Evolutionary conservation across 2,113 vertebrate species (phyloP), one percentile per base, ranked within the genome.

Genomic region (Colinus virginianus): DNA sequence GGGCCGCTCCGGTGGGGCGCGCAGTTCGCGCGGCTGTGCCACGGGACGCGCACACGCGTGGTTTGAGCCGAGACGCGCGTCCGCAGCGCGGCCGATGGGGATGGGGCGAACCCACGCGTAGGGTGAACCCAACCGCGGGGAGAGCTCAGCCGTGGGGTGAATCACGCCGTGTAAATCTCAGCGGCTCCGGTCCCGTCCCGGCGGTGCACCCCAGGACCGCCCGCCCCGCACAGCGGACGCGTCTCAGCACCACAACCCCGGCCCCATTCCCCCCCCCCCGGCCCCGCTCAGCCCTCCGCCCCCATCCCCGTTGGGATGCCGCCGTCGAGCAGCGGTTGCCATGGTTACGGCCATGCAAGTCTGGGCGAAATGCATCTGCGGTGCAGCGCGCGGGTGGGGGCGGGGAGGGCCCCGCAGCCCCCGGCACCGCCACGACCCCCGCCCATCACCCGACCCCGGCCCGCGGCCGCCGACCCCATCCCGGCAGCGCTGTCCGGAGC

Each of bases 291-390:
- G 53, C 38, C 32, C 43, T 11, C 15, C 56, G 6, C 66, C 62
- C 59, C 23, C 59, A 43, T 85, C n/a, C 72, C 78, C 34, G 32
- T 58, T 45, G 12, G 61, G 75, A 69, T 56, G 67, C 18, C 28
- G 5, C 18, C 42, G 10, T 63, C 14, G 55, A 38, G 58, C 95
- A 21, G 84, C 84, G 32, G 96, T 96, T 95, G 84, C 90, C 92
- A 95, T 96, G 90, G 87, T 42, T 67, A 96, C 94, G 11, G 74
- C 68, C 90, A 78, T 74, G 90, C 92, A 84, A 59, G 63, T 74
- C 82, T 69, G 63, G 49, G 66, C n/a, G 32, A 89, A 80, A 81
- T 61, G 80, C 81, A 78, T 91, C 82, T 67, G 74, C n/a, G 46
- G 21, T 67, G 76, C 77, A 76, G 58, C 70, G 42, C 22, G 84